Evolutionary conservation across 35 echinoderm and acorn worm genomes (phyloP).

Genomic region (Antedon bifida): DNA sequence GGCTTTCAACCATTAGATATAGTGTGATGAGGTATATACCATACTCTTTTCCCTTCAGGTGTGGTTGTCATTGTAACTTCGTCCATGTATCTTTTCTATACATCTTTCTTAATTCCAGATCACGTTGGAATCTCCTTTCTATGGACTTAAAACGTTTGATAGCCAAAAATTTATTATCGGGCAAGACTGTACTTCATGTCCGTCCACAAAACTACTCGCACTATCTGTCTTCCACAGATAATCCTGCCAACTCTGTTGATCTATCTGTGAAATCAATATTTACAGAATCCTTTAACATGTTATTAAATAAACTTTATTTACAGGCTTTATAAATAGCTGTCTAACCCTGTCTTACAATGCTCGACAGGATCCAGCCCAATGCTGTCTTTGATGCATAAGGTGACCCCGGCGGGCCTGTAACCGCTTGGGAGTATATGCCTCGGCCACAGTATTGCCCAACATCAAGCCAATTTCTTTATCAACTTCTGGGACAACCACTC

Average conservation of each 20-base stretch:
- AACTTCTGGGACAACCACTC: constrained; percentile 4
- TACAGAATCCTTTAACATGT: not conserved
- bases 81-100: not conserved
- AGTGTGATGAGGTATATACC: constrained; percentile 24
- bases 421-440: constrained; percentile 16
- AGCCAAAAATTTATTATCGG: constrained; percentile 3
- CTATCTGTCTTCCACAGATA: constrained; percentile 18
- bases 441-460: constrained; percentile 25
- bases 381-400: constrained; percentile 7
- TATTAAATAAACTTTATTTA: constrained; percentile 6
- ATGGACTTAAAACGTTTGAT: not conserved
- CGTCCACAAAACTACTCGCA: not conserved
- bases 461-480: constrained; percentile 29
- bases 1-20: constrained; percentile 12
- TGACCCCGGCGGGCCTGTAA: not conserved
- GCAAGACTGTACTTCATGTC: constrained; percentile 4
- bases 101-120: not conserved
- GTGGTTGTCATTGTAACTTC: not conserved
- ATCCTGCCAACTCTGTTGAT: not conserved
- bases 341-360: not conserved
- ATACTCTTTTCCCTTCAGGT: not conserved
- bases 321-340: not conserved
- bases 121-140: constrained; percentile 6
- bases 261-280: constrained; percentile 23
- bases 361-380: constrained; percentile 13